Evolutionary conservation across 2,797 vertebrate species (phyloP).

Genomic region (Typhlichthys eigenmanni): DNA sequence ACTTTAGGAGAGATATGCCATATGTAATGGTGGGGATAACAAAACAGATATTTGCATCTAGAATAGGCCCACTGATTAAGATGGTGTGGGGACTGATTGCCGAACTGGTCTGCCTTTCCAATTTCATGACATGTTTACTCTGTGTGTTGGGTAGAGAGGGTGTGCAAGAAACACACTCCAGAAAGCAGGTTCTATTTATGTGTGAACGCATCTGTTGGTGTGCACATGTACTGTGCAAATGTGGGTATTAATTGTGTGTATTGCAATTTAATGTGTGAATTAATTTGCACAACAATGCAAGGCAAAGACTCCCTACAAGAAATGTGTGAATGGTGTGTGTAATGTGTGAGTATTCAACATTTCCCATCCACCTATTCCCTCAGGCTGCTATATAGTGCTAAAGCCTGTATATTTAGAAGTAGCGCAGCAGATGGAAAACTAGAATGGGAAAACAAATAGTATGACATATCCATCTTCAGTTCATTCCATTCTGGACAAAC

Average conservation of each 20-base stretch:
- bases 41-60: not conserved
- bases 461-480: too few species aligned
- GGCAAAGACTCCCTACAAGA: conserved; percentile 2
- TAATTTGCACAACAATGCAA: conserved; percentile 14
- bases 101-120: conserved; percentile 36
- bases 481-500: too few species aligned
- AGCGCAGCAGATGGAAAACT: not conserved
- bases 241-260: not conserved
- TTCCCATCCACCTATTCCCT: conserved; percentile 7
- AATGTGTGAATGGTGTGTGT: conserved; percentile 7
- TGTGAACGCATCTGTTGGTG: conserved; percentile 4
- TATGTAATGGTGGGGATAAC: not conserved
- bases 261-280: not conserved
- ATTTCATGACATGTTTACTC: conserved; percentile 10
- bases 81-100: conserved; percentile 23
- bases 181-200: not conserved
- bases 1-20: not conserved
- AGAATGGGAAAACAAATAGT: too few species aligned
- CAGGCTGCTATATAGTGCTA: conserved; percentile 2
- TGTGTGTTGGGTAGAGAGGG: not conserved
- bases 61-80: conserved; percentile 46
- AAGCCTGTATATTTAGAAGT: conserved; percentile 20
- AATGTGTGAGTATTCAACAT: conserved; percentile 10
- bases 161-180: not conserved
- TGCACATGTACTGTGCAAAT: conserved; percentile 2